Percentiles rank a stretch among this genome's conserved stretches.
Conservation (phyloP, 2,113 vertebrate genomes). For the Prinia subflava region DNA sequence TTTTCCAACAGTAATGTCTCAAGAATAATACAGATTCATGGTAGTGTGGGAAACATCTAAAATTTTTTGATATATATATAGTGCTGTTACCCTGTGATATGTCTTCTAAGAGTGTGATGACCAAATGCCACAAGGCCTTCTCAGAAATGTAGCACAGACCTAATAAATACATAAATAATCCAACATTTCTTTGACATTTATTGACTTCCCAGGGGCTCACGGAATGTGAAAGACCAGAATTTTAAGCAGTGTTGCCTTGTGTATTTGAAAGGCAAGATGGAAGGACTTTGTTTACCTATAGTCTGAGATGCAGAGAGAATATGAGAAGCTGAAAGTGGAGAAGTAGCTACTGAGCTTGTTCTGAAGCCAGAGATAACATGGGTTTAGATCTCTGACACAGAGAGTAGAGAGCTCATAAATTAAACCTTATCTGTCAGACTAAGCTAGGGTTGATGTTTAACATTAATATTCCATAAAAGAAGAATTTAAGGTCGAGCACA, state of each 20-base stretch:
- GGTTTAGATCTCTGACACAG: not conserved
- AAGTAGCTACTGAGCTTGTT: not conserved
- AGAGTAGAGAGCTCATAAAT: not conserved
- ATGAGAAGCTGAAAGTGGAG: not conserved
- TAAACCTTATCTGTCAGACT: not conserved
- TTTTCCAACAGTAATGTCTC: not conserved
- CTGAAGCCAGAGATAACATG: not conserved
- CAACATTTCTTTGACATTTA: slow-evolving; percentile 62
- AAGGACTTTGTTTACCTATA: not conserved
- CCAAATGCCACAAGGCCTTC: slow-evolving; percentile 49
- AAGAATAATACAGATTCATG: not conserved
- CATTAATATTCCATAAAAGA: not conserved
- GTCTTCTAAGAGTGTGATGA: slow-evolving; percentile 33
- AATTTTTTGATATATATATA: not conserved
- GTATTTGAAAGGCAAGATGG: not conserved
- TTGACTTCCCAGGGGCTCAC: slow-evolving; percentile 37
- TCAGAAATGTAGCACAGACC: not conserved
- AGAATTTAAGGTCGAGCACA: not conserved
- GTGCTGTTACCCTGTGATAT: not conserved
- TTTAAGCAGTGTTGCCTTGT: slow-evolving; percentile 31
- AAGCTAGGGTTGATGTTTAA: not conserved
- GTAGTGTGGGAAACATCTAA: not conserved
- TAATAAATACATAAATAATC: slow-evolving; percentile 53
- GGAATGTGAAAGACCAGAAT: slow-evolving; percentile 51
- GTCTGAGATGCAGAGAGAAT: not conserved